Conservation (phyloP, 2,888 invertebrate genomes). For the Spodoptera exigua region DNA sequence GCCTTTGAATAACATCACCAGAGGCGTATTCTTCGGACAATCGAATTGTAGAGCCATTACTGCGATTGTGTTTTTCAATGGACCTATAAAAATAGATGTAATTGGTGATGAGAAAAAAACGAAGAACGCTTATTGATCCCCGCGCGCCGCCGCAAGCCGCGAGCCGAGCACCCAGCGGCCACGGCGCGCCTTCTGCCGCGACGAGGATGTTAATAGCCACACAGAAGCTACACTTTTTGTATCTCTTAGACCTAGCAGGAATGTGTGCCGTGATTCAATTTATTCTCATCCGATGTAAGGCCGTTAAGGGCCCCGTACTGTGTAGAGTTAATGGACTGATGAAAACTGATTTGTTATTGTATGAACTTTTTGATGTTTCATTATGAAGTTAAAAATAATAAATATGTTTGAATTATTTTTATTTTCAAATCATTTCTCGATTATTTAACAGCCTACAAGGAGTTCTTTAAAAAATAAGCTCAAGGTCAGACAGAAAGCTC, state of each 20-base stretch:
- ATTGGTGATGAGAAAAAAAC: slow-evolving; percentile 81
- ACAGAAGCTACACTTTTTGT: slow-evolving; percentile 69
- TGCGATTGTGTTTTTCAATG: slow-evolving; percentile 79
- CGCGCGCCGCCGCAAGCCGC: slow-evolving; percentile 49
- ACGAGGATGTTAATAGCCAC: slow-evolving; percentile 68
- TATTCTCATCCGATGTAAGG: slow-evolving; percentile 28
- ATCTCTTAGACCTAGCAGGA: slow-evolving; percentile 45
- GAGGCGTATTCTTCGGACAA: slow-evolving; percentile 71
- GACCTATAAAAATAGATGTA: slow-evolving; percentile 80
- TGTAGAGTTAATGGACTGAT: slow-evolving; percentile 30
- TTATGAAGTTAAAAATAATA: too few relatives aligned
- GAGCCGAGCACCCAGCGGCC: slow-evolving; percentile 11
- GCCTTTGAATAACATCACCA: slow-evolving; percentile 71
- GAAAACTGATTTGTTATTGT: slow-evolving; percentile 19
- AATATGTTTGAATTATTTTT: too few relatives aligned
- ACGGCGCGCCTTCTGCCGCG: slow-evolving; percentile 54
- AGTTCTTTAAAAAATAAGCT: too few relatives aligned
- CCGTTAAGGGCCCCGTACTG: slow-evolving; percentile 28
- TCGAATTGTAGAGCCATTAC: slow-evolving; percentile 77
- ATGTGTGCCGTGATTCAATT: slow-evolving; percentile 54
- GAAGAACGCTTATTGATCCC: slow-evolving; percentile 73
- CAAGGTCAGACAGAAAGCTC: slow-evolving; percentile 19
- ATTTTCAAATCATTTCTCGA: too few relatives aligned
- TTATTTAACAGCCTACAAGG: too few relatives aligned
- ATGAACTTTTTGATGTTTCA: not conserved